phyloP scores from a whole-genome alignment of 2,888 invertebrate species.

The Xanthia icteritia region DNA sequence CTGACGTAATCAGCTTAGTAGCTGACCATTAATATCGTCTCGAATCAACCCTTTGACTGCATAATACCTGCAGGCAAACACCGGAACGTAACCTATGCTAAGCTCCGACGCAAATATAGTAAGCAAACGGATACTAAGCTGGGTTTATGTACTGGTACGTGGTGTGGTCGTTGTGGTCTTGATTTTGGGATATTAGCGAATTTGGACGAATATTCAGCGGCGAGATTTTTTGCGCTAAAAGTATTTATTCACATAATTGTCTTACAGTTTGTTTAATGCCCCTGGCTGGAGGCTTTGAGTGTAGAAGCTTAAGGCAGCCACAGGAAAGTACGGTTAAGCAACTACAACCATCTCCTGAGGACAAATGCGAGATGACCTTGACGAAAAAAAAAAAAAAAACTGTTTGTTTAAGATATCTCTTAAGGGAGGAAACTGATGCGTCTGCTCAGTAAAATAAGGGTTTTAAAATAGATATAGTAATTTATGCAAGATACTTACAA shows the following conservation, averaged over 20 bases:
- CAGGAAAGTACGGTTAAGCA: no score
- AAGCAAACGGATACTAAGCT: conserved; percentile 85
- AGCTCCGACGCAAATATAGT: conserved; percentile 86
- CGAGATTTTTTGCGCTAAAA: not conserved
- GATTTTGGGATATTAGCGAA: conserved; percentile 19
- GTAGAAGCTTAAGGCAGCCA: no score
- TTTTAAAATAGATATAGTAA: not conserved
- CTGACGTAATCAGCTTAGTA: conserved; percentile 79
- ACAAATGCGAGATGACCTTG: no score
- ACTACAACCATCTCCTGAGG: no score
- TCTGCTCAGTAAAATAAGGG: no score
- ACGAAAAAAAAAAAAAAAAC: no score
- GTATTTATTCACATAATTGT: not conserved
- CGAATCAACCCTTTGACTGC: conserved; percentile 82
- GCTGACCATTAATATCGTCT: conserved; percentile 68
- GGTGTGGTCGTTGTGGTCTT: conserved; percentile 43
- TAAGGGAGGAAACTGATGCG: not conserved
- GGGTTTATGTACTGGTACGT: conserved; percentile 77
- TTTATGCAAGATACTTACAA: not conserved
- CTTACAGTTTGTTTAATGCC: not conserved
- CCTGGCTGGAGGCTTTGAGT: no score
- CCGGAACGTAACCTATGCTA: conserved; percentile 76
- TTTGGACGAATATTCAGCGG: conserved; percentile 4
- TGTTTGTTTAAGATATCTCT: not conserved
- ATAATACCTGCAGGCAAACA: conserved; percentile 77